Evolutionary conservation across 2,888 invertebrate genomes (phyloP).

Genomic region (Bellardia pandia): DNA sequence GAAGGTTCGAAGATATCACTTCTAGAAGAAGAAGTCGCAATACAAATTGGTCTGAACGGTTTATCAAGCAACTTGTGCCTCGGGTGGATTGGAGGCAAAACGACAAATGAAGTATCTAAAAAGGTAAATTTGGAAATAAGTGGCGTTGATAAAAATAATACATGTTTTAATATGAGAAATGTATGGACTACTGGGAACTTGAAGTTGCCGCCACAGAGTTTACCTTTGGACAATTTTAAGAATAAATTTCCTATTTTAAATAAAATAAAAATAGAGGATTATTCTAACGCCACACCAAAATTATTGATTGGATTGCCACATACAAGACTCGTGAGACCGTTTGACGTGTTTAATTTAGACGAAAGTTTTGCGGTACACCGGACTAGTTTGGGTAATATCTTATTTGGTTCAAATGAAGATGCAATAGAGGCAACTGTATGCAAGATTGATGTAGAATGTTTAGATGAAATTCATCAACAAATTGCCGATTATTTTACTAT

Average conservation of each 20-base stretch:
- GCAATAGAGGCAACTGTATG: background rate
- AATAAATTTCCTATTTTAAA: conserved; percentile 37
- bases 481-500: conserved; percentile 42
- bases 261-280: conserved; percentile 16
- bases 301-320: conserved; percentile 44
- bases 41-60: conserved; percentile 57
- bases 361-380: conserved; percentile 17
- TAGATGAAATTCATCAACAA: conserved; percentile 43
- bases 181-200: conserved; percentile 50
- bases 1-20: conserved; percentile 64
- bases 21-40: conserved; percentile 50
- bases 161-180: conserved; percentile 28
- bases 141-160: background rate
- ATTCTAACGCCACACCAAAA: conserved; percentile 10
- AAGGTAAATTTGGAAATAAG: conserved; percentile 44
- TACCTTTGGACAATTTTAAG: conserved; percentile 23
- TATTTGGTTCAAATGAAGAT: conserved; percentile 24
- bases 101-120: conserved; percentile 22
- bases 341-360: conserved; percentile 37
- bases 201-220: conserved; percentile 39
- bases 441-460: conserved; percentile 12
- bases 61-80: conserved; percentile 30
- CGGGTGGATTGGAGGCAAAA: conserved; percentile 45
- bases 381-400: conserved; percentile 24
- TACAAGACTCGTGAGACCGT: conserved; percentile 30